Evolutionary conservation across 1,140 invertebrate species (phyloP).

Genomic region (Spodoptera litura): DNA sequence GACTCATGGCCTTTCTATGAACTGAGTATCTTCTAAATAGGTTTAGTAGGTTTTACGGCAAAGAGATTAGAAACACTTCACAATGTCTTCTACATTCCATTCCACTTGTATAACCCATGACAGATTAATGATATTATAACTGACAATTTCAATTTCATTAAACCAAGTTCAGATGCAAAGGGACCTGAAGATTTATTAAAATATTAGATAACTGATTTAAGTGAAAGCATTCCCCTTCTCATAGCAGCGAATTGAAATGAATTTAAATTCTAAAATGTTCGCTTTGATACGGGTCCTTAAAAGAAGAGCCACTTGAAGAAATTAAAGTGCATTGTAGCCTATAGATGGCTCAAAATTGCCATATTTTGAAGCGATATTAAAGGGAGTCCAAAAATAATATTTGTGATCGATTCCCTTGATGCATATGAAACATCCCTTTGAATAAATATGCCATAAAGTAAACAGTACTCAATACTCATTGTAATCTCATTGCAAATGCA

Average conservation of each 20-base stretch:
- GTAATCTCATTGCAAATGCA: conserved; percentile 42
- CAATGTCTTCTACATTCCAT: too few species aligned
- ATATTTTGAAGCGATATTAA: background rate
- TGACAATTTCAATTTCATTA: background rate
- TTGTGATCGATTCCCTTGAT: conserved; percentile 32
- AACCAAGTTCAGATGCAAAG: background rate
- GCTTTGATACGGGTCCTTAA: background rate
- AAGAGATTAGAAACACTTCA: too few species aligned
- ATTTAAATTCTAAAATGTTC: background rate
- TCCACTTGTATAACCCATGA: too few species aligned
- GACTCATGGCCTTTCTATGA: too few species aligned
- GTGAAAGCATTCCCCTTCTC: background rate
- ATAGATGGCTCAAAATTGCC: background rate
- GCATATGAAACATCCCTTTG: conserved; percentile 23
- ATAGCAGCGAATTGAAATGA: background rate
- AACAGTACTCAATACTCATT: conserved; percentile 67
- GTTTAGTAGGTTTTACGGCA: too few species aligned
- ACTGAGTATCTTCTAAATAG: too few species aligned
- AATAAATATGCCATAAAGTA: conserved; percentile 51
- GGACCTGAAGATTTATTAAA: background rate
- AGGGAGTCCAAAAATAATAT: conserved; percentile 18
- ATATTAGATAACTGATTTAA: background rate
- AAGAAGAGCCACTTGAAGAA: background rate
- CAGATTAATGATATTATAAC: too few species aligned
- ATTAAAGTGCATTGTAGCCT: background rate